These are phyloP conservation scores for Clinocottus analis DNA, from an alignment of 2,113 vertebrate genomes.

Conservation along the genomic window DNA sequence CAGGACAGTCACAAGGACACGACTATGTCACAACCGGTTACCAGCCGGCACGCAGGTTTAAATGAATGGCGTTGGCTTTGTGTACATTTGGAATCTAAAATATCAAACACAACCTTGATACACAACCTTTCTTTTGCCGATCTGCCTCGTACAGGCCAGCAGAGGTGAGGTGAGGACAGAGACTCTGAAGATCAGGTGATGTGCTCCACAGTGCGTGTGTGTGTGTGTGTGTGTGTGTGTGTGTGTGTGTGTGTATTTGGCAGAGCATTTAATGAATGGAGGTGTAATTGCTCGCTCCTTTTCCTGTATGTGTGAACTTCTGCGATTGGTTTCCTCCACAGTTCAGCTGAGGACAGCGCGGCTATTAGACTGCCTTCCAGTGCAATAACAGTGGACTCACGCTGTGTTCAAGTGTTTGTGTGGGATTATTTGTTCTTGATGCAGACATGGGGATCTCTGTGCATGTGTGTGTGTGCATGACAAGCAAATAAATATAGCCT, in stretches of 20 bases:
- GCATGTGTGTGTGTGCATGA: slow-evolving; percentile 18
- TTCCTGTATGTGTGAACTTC: slow-evolving; percentile 32
- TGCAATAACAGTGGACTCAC: slow-evolving; percentile 55
- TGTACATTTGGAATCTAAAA: slow-evolving; percentile 29
- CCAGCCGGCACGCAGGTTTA: slow-evolving; percentile 1
- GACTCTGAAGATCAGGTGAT: slow-evolving; percentile 40
- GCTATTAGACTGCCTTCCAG: slow-evolving; percentile 55
- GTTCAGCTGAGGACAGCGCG: slow-evolving; percentile 75
- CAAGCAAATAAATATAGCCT: slow-evolving; percentile 52
- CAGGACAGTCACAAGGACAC: not conserved
- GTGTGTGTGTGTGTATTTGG: slow-evolving; percentile 46
- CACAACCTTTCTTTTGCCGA: slow-evolving; percentile 8
- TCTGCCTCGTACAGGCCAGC: slow-evolving; percentile 1
- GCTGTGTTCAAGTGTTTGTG: slow-evolving; percentile 50
- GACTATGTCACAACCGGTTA: slow-evolving; percentile 17
- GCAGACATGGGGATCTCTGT: slow-evolving; percentile 40
- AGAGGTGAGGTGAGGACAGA: slow-evolving; percentile 78
- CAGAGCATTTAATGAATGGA: slow-evolving; percentile 64
- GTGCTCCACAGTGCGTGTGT: slow-evolving; percentile 38
- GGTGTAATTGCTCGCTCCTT: slow-evolving; percentile 44
- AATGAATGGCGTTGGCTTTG: slow-evolving; percentile 23
- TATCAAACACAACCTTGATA: slow-evolving; percentile 31
- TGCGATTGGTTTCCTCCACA: slow-evolving; percentile 47
- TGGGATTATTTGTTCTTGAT: slow-evolving; percentile 48
- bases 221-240: slow-evolving; percentile 41